Evolutionary conservation across 2,797 vertebrate genomes (phyloP).

Genomic region (Echiichthys vipera): DNA sequence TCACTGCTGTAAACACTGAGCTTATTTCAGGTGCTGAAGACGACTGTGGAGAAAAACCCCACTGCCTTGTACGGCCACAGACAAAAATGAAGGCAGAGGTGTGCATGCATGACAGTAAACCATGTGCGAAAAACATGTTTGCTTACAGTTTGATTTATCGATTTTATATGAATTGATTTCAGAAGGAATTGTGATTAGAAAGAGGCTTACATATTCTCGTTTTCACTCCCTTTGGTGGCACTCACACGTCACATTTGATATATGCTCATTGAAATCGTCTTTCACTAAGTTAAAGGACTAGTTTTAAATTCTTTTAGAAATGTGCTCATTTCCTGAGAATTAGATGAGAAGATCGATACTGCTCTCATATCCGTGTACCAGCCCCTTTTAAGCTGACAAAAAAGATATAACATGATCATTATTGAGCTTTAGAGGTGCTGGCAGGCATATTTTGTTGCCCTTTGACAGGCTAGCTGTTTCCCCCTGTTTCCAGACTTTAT

Average conservation of each 20-base stretch:
- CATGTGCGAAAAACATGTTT: neutral
- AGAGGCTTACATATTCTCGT: neutral
- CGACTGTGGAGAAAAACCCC: slow-evolving; percentile 44
- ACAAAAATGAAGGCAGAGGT: slow-evolving; percentile 28
- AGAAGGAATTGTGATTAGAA: neutral
- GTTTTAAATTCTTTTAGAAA: neutral
- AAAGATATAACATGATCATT: neutral
- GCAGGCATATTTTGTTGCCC: neutral
- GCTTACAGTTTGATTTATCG: neutral
- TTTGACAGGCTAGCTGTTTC: neutral
- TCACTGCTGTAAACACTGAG: slow-evolving; percentile 76
- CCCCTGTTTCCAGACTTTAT: neutral
- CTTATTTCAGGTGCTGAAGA: slow-evolving; percentile 72
- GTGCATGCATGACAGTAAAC: neutral
- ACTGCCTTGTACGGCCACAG: slow-evolving; percentile 79
- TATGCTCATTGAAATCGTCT: neutral
- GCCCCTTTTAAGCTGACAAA: neutral
- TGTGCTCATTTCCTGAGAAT: neutral
- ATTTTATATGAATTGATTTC: neutral
- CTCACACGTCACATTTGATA: neutral
- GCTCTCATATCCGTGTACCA: neutral
- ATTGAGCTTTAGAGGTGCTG: neutral
- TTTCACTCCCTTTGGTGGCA: neutral
- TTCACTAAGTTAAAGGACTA: neutral
- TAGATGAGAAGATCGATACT: neutral